Base-by-base conservation (phyloP, 2,888 invertebrate species). In the Cryptus armator region DNA sequence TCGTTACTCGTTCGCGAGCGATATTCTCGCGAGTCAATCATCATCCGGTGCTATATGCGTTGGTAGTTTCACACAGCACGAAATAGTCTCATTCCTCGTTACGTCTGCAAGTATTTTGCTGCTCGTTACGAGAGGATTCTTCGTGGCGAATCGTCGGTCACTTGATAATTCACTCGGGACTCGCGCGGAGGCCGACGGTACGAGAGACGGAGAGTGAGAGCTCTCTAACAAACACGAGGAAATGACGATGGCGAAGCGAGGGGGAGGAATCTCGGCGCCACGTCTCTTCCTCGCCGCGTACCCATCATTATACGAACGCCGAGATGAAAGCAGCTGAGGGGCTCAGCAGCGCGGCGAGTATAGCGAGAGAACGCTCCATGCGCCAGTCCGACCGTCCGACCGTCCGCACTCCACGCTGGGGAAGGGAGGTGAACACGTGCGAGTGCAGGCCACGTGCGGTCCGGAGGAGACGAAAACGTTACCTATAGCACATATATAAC, bases 361-460 rank as follows among this genome's bases (percentile, higher is more conserved):
- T 48, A 37, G 51, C 43, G 24, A 68, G 46, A 62, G 29, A 62
- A 5, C 29, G 29, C 62, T 79, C 64, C 32, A 44, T 64, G 74
- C 78, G 79, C 68, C 66, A 67, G n/a, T n/a, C n/a, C n/a, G n/a
- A n/a, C n/a, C n/a, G 56, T 72, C 83, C 56, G 32, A 59, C 56
- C 70, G 59, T 62, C 70, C 70, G 72, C 64, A 62, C 74, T 74
- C 62, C n/a, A 9, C 64, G 79, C 43, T 62, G 68, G 37, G 78
- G 62, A 70, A 74, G 79, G 79, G 74, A 83, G 46, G 62, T 16
- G 74, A 67, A 83, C 83, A 79, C 79, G 83, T 79, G 79, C 78
- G 79, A 75, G 68, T 75, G 68, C 59, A 37, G 10, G 74, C 83
- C 83, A 83, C 83, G 83, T 83, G 83, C 83, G 70, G 59, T 51